Evolutionary conservation across 2,113 vertebrate species (phyloP).

Genomic region (Bos taurus): DNA sequence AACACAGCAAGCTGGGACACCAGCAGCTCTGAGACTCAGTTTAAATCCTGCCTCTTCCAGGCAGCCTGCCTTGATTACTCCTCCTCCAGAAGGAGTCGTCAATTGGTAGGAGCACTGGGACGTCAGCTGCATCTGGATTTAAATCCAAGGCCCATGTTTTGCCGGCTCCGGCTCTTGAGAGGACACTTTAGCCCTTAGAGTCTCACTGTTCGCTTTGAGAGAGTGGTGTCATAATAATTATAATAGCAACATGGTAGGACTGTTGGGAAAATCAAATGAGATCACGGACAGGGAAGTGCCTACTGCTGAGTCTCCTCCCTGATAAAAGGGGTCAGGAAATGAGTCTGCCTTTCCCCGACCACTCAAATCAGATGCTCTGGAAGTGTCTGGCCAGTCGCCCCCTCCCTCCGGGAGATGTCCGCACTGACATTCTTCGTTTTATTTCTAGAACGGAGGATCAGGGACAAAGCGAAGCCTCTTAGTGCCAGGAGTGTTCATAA

Average conservation of each 20-base stretch:
- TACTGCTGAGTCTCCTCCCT: neutral
- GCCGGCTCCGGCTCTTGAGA: neutral
- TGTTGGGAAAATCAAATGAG: neutral
- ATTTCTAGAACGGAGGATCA: constrained; percentile 36
- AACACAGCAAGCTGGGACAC: neutral
- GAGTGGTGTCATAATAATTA: neutral
- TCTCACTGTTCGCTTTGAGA: neutral
- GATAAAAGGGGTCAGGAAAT: neutral
- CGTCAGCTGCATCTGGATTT: neutral
- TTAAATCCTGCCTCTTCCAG: neutral
- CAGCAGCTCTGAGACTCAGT: neutral
- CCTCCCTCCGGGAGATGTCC: neutral
- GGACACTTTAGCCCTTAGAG: neutral
- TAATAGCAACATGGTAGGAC: neutral
- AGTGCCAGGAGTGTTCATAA: constrained; percentile 63
- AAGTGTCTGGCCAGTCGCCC: neutral
- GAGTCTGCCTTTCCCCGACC: neutral
- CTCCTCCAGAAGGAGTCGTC: neutral
- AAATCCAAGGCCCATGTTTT: neutral
- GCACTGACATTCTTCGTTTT: constrained; percentile 14
- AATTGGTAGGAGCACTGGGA: neutral
- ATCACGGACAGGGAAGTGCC: neutral
- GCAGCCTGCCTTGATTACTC: neutral
- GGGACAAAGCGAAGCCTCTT: constrained; percentile 43
- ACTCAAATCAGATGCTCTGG: neutral